Evolutionary conservation across 2,113 vertebrate genomes (phyloP), one percentile per base, ranked within the genome.

Genomic region (Hiodon tergisus): DNA sequence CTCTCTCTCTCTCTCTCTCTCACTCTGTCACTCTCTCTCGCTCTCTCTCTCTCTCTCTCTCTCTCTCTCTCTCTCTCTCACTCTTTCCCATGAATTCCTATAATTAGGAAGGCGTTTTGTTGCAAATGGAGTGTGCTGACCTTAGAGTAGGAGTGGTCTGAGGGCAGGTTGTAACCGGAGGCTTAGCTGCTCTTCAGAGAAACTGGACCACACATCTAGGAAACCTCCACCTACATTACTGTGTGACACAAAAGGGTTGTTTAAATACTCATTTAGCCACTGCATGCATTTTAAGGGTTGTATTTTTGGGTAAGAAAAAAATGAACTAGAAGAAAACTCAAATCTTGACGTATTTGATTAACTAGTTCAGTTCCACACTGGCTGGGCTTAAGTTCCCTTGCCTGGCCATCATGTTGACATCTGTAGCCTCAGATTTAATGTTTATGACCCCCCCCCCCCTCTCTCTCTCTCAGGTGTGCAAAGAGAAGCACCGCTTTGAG

Each of bases 401-500:
- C 58, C 58, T 59, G 58, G 58, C 2, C 58, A 4, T 59, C 58
- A 9, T 59, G 58, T 31, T 16, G 16, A 54, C 59, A 11, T 50
- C 48, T 55, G 6, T 50, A 54, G 31, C 71, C 11, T 16, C 0
- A 58, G 55, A 10, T 71, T 13, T 53, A 47, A 57, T 74, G 51
- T 14, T 16, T 53, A 4, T 31, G 31, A 31, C 31, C 31, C 31
- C 31, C 31, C 31, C 31, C 31, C 70, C 69, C 71, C 57, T 46
- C 4, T 53, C 75, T 11, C 2, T 73, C 78, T 81, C 77, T 68
- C 84, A 99, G 97, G 97, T 99, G 76, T 99, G 97, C 46, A 88
- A 90, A 61, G 97, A 99, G 90, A 91, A 92, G 1, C 95, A 98
- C 78, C 91, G 97, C 59, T 99, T 99, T 53, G 97, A 98, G 89